Conservation (phyloP, 2,888 invertebrate species). For the Erebia epiphron region DNA sequence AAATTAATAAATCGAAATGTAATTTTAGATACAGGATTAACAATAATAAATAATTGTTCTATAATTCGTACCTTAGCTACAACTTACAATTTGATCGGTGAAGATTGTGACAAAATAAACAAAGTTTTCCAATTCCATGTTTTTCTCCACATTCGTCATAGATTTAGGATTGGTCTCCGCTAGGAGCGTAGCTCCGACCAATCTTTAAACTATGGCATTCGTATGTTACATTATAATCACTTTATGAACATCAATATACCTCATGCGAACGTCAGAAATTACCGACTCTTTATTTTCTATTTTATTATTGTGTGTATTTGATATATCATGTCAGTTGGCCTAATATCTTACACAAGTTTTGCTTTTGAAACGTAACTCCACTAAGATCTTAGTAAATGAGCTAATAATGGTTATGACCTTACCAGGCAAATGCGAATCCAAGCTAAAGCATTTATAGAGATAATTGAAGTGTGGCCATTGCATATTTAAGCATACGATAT, state of each 20-base stretch:
- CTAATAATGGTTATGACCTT: constrained; percentile 62
- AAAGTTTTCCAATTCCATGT: constrained; percentile 61
- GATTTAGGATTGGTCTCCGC: no score
- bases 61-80: constrained; percentile 56
- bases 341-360: constrained; percentile 55
- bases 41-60: constrained; percentile 42
- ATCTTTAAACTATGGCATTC: no score
- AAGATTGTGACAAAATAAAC: constrained; percentile 54
- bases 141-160: constrained; percentile 60
- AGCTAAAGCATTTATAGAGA: constrained; percentile 66
- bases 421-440: constrained; percentile 59
- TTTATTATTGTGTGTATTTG: constrained; percentile 43
- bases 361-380: constrained; percentile 51
- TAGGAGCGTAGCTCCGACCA: no score
- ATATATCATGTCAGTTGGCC: constrained; percentile 28
- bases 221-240: constrained; percentile 57
- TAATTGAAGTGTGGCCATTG: constrained; percentile 61
- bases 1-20: constrained; percentile 37
- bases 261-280: constrained; percentile 45
- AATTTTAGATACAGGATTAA: constrained; percentile 47
- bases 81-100: constrained; percentile 57
- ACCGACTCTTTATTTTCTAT: constrained; percentile 36
- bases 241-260: constrained; percentile 59
- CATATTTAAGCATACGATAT: constrained; percentile 55
- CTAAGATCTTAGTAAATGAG: constrained; percentile 59